Evolutionary conservation across 2,888 invertebrate genomes (phyloP), one percentile per base, ranked within the genome.

Genomic region (Alloplasta piceator): DNA sequence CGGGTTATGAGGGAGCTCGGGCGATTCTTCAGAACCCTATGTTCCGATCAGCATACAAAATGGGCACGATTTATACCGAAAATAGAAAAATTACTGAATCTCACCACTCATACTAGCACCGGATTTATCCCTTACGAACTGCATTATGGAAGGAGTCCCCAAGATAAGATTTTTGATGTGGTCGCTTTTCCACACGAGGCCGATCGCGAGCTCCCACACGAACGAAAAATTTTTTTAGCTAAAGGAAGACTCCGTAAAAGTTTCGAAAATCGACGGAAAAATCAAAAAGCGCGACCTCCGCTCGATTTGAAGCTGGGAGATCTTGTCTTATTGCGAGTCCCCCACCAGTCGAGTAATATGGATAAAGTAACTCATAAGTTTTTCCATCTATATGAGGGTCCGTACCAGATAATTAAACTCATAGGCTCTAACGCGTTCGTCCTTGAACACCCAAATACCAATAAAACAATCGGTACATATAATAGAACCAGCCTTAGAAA

Each of bases 11-110:
- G n/a, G n/a, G n/a, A n/a, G n/a, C n/a, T n/a, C n/a, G n/a, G n/a
- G n/a, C 58, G 71, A 39, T 50, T 84, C 4, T 81, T 82, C 71
- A 43, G 84, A 52, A 77, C 71, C 0, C 67, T 71, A 41, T 84
- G 82, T 43, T 7, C 73, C 9, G 80, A 80, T n/a, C 55, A 76
- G 10, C 84, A 84, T 12, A 82, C 80, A 0, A 66, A 73, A 9
- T 82, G 82, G 80, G 76, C 73, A 6, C 60, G 67, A 68, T 70
- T 68, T 78, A 46, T 82, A 4, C 12, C 16, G 7, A 68, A 74
- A 71, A 78, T 83, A 5, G 78, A 78, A 43, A 46, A 9, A 16
- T 36, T 78, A 14, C 48, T 81, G 3, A 80, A 81, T 52, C 46
- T 52, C 7, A 78, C 74, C 4, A 56, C 58, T 38, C 83, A 83